Evolutionary conservation across 2,797 vertebrate species (phyloP).

Genomic region (Capromys pilorides): DNA sequence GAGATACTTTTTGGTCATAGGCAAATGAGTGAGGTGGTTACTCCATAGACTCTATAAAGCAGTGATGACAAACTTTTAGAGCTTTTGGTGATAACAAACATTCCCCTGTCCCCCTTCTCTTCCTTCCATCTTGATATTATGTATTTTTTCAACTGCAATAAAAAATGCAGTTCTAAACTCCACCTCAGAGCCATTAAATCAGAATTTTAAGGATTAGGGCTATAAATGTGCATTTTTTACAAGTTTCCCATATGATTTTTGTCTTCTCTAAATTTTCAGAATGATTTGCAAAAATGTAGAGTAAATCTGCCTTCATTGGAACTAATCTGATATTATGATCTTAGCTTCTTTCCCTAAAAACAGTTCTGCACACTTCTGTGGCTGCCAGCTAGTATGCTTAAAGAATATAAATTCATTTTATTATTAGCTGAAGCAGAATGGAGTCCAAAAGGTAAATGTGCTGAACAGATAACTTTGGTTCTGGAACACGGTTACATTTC

Average conservation of each 20-base stretch:
- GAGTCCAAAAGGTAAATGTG: constrained; percentile 55
- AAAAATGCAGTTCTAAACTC: neutral
- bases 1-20: neutral
- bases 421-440: constrained; percentile 45
- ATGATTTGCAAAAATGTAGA: neutral
- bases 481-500: constrained; percentile 52
- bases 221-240: constrained; percentile 48
- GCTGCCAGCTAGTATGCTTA: constrained; percentile 35
- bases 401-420: constrained; percentile 52
- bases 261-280: constrained; percentile 47
- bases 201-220: neutral
- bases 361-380: constrained; percentile 45
- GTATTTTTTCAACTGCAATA: neutral
- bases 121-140: neutral
- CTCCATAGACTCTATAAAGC: neutral
- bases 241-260: neutral
- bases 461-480: constrained; percentile 48
- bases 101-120: neutral
- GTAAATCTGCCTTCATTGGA: constrained; percentile 37
- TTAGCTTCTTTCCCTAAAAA: neutral
- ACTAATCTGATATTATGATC: neutral
- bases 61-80: neutral
- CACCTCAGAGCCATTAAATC: neutral
- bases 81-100: neutral
- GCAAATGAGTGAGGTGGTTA: neutral